Conservation (phyloP, 1,140 invertebrate genomes). For the Trichonephila clavata region DNA sequence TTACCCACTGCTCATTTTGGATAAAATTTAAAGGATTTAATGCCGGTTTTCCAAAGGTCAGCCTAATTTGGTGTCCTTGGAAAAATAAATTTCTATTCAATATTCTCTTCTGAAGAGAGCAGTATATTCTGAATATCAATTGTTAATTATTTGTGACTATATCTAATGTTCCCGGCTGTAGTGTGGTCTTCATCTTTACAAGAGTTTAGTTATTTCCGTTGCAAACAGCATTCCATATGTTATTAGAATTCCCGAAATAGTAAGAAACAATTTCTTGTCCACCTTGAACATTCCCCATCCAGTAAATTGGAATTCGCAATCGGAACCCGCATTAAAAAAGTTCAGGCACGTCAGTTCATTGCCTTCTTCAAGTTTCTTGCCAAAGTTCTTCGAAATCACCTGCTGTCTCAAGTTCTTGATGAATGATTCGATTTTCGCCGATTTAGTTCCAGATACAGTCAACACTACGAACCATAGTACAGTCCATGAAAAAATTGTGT, state of each 20-base stretch:
- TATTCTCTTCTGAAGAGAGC: no score
- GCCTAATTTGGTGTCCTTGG: no score
- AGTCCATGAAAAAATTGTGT: conserved; percentile 12
- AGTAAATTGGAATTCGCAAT: not conserved
- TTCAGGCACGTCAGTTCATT: not conserved
- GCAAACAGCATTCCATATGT: conserved; percentile 34
- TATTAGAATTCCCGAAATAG: conserved; percentile 15
- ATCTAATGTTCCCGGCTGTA: no score
- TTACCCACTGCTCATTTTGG: no score
- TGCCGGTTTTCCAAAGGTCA: no score
- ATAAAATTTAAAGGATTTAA: no score
- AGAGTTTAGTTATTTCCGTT: not conserved
- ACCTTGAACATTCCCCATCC: conserved; percentile 30
- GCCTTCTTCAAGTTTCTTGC: no score
- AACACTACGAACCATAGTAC: conserved; percentile 10
- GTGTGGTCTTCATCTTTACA: no score
- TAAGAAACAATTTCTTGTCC: conserved; percentile 4
- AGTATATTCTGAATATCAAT: no score
- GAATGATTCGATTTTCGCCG: not conserved
- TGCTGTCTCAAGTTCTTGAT: not conserved
- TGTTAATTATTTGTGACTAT: no score
- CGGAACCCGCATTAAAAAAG: not conserved
- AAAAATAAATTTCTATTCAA: no score
- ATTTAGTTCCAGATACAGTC: not conserved
- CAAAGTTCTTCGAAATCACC: not conserved